Conservation (phyloP, 2,113 vertebrate genomes). For the Megatriorchis doriae region DNA sequence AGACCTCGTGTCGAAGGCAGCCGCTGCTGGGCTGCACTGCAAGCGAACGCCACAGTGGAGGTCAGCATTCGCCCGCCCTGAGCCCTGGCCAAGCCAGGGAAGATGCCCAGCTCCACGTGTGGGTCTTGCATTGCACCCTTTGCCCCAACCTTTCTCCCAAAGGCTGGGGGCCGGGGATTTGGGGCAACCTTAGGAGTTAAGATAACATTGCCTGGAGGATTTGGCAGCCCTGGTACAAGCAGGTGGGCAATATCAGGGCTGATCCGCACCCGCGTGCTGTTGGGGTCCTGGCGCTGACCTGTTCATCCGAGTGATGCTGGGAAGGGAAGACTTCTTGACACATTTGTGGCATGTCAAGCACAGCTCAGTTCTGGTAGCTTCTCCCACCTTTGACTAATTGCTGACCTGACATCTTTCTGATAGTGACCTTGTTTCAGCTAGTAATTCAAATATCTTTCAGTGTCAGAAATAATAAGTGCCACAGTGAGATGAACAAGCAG, state of each 20-base stretch:
- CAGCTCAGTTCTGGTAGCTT: constrained; percentile 41
- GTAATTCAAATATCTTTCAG: constrained; percentile 74
- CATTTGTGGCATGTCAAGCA: constrained; percentile 12
- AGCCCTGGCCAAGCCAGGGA: background rate
- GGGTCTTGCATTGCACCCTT: background rate
- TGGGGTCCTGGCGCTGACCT: background rate
- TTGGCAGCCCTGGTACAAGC: background rate
- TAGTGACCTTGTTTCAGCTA: constrained; percentile 73
- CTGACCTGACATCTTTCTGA: constrained; percentile 73
- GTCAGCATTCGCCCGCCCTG: fast-evolving
- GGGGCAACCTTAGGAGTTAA: background rate
- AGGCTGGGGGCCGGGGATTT: fast-evolving
- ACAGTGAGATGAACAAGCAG: constrained; percentile 75
- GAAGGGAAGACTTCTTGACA: background rate
- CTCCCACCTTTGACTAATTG: constrained; percentile 72
- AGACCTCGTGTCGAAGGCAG: background rate
- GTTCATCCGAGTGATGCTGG: background rate
- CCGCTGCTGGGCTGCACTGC: background rate
- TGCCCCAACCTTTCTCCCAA: background rate
- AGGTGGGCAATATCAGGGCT: background rate
- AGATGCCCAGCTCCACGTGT: fast-evolving
- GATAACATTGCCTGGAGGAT: fast-evolving
- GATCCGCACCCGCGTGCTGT: fast-evolving
- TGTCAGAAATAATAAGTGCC: constrained; percentile 76
- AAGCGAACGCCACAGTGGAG: fast-evolving